These are phyloP conservation scores for Hirtodrosophila confusa DNA, from an alignment of 2,888 invertebrate species.

Conservation along the genomic window DNA sequence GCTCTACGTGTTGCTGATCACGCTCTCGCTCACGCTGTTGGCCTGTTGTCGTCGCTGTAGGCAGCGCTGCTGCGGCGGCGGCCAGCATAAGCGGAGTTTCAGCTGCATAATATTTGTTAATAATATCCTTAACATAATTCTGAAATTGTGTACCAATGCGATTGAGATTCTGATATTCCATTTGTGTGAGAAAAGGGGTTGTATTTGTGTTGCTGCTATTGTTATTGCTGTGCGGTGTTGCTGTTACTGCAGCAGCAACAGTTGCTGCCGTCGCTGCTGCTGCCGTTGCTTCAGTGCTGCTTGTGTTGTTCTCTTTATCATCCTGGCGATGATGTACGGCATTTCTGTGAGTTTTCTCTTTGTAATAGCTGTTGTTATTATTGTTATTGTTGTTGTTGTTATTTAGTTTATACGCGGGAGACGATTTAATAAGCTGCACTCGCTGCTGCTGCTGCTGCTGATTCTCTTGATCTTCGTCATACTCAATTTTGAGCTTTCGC, in stretches of 20 bases:
- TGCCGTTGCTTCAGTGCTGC: slow-evolving; percentile 36
- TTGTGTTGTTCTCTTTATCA: slow-evolving; percentile 69
- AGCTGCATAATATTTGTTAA: slow-evolving; percentile 83
- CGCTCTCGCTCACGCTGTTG: slow-evolving; percentile 47
- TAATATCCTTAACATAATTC: slow-evolving; percentile 84
- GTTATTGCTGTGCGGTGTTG: slow-evolving; percentile 43
- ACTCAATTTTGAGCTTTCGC: slow-evolving; percentile 69
- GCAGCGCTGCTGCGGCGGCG: slow-evolving; percentile 68
- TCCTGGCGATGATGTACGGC: slow-evolving; percentile 62
- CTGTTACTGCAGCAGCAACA: slow-evolving; percentile 29
- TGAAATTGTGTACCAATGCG: slow-evolving; percentile 84
- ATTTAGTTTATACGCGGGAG: slow-evolving; percentile 84
- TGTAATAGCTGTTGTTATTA: slow-evolving; percentile 63
- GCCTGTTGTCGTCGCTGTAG: slow-evolving; percentile 70
- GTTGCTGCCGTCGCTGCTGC: slow-evolving; percentile 26
- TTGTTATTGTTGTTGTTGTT: slow-evolving; percentile 60
- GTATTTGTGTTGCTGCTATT: slow-evolving; percentile 45
- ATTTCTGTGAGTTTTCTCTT: slow-evolving; percentile 79
- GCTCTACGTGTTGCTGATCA: slow-evolving; percentile 13
- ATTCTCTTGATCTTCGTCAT: slow-evolving; percentile 80
- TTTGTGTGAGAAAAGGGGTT: slow-evolving; percentile 81
- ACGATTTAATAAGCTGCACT: slow-evolving; percentile 84
- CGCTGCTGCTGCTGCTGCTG: slow-evolving; percentile 73
- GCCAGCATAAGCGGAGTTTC: slow-evolving; percentile 82
- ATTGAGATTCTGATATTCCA: slow-evolving; percentile 84